These are phyloP conservation scores for Heterodera filipjevi DNA, from an alignment of 2,888 invertebrate genomes.

Conservation along the genomic window DNA sequence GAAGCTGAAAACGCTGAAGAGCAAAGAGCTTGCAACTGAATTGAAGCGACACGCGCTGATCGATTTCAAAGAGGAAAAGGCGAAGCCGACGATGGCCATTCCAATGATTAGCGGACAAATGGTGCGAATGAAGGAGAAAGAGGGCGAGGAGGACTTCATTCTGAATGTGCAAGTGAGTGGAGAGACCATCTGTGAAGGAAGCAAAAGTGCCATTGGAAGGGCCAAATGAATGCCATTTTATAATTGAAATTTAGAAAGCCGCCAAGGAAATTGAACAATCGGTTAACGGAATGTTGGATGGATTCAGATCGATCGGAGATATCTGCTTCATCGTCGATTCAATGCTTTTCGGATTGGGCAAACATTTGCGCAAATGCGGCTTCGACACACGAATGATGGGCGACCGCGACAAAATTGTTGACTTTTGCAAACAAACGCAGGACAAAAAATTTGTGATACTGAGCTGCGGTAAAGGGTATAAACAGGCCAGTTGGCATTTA, in stretches of 20 bases:
- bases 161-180: constrained; percentile 18
- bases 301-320: constrained; percentile 26
- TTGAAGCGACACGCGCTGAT: constrained; percentile 15
- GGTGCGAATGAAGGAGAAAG: constrained; percentile 16
- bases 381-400: constrained; percentile 31
- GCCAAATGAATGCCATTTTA: not conserved
- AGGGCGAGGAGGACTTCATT: constrained; percentile 21
- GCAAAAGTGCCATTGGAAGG: not conserved
- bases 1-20: not conserved
- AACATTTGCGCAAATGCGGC: constrained; percentile 34
- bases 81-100: not conserved
- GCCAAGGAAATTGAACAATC: not conserved
- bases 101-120: constrained; percentile 1
- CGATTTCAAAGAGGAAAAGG: not conserved
- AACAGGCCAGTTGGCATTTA: constrained; percentile 19
- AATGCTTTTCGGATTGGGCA: constrained; percentile 37
- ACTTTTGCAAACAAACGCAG: constrained; percentile 28
- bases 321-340: constrained; percentile 33
- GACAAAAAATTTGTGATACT: constrained; percentile 24
- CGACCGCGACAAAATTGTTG: constrained; percentile 29
- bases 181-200: not conserved
- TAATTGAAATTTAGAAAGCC: not conserved
- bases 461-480: constrained; percentile 31
- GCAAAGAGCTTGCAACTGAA: not conserved
- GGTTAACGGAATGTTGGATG: not conserved